Percentiles rank a stretch among this genome's conserved stretches.
phyloP scores from a whole-genome alignment of 2,888 invertebrate genomes.

The Urechis unicinctus region DNA sequence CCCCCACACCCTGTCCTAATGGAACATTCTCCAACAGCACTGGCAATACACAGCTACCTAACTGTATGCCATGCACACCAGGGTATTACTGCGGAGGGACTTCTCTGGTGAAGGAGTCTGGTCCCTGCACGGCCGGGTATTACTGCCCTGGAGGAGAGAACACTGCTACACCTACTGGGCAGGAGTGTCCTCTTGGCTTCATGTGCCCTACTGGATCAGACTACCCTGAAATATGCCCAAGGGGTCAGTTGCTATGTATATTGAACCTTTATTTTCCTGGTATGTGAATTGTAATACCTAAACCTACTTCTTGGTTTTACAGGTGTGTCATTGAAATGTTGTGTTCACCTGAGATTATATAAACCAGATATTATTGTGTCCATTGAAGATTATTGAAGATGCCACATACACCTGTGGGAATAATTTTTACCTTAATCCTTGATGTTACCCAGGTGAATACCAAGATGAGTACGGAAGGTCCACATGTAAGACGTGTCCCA shows the following conservation, averaged over 20 bases:
- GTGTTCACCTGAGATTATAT: background rate
- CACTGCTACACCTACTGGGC: slow-evolving; percentile 27
- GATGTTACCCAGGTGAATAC: slow-evolving; percentile 37
- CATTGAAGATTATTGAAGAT: too few species aligned
- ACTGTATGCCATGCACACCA: slow-evolving; percentile 44
- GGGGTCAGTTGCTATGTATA: slow-evolving; percentile 22
- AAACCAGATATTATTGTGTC: background rate
- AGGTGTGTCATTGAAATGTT: background rate
- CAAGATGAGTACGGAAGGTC: slow-evolving; percentile 23
- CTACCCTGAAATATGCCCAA: slow-evolving; percentile 29
- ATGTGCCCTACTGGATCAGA: slow-evolving; percentile 38
- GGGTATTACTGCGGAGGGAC: slow-evolving; percentile 39
- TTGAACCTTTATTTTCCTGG: background rate
- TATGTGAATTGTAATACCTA: background rate
- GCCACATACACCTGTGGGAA: background rate
- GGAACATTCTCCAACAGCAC: slow-evolving; percentile 42
- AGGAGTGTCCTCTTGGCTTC: slow-evolving; percentile 34
- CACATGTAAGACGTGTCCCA: slow-evolving; percentile 30
- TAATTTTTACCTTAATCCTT: too few species aligned
- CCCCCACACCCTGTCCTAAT: slow-evolving; percentile 30
- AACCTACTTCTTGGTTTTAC: background rate
- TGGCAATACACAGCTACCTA: slow-evolving; percentile 33
- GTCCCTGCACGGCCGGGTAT: slow-evolving; percentile 33
- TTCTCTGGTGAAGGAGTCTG: slow-evolving; percentile 30
- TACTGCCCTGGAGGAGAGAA: slow-evolving; percentile 44